A percentile compares a stretch with the other conserved stretches of the same genome.
phyloP scores from a whole-genome alignment of 2,888 invertebrate genomes.

The Cloeon dipterum region DNA sequence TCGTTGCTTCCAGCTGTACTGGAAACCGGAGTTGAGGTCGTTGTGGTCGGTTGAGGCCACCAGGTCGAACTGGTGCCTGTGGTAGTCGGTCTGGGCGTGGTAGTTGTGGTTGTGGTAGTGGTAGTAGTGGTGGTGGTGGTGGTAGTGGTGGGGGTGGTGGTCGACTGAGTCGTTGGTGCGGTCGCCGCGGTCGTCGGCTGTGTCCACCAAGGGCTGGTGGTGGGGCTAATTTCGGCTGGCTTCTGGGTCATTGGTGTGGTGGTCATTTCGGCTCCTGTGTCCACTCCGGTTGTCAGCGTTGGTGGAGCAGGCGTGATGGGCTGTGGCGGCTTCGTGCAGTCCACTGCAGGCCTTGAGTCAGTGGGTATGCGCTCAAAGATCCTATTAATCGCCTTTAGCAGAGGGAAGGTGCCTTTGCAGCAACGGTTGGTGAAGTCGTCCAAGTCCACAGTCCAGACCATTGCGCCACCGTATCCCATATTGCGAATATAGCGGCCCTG shows the following conservation, averaged over 20 bases:
- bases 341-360: constrained; percentile 15
- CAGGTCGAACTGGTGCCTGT: constrained; percentile 8
- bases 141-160: constrained; percentile 7
- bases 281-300: constrained; percentile 41
- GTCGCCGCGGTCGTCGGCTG: constrained; percentile 4
- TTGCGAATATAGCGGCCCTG: constrained; percentile 48
- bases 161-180: constrained; percentile 6
- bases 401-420: constrained; percentile 53
- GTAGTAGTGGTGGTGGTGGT: constrained; percentile 7
- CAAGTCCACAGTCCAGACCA: constrained; percentile 71
- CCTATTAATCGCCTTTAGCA: constrained; percentile 51
- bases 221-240: constrained; percentile 7
- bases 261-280: constrained; percentile 20
- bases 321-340: constrained; percentile 45
- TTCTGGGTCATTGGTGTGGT: constrained; percentile 8
- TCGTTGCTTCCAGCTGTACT: constrained; percentile 14
- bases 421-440: constrained; percentile 74
- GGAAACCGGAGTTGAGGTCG: background rate
- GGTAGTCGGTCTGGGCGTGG: constrained; percentile 10
- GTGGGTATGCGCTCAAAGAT: constrained; percentile 32
- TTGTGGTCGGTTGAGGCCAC: constrained; percentile 11
- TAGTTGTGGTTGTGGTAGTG: constrained; percentile 8
- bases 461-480: constrained; percentile 54
- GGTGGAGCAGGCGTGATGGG: constrained; percentile 57
- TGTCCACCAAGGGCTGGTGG: constrained; percentile 4